Conservation (phyloP, 2,888 invertebrate species). For the Chironomus tentans region DNA sequence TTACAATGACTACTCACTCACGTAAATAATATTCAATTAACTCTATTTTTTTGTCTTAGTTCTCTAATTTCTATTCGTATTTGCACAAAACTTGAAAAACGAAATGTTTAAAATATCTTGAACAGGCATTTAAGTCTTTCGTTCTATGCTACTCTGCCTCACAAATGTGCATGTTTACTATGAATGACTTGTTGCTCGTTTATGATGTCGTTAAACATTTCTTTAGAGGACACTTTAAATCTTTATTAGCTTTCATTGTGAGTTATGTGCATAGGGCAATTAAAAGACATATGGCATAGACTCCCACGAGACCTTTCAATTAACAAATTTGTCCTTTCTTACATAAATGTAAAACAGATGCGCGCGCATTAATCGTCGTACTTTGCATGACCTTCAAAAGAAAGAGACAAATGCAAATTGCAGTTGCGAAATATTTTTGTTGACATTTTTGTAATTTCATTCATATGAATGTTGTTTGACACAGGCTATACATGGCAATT, state of each 20-base stretch:
- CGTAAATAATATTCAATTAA: no score
- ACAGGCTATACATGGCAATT: no score
- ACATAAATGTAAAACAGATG: neutral
- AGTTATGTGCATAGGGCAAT: neutral
- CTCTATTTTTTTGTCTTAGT: no score
- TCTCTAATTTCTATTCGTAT: no score
- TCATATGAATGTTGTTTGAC: no score
- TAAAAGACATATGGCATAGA: neutral
- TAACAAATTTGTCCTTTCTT: neutral
- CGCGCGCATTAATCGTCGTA: neutral
- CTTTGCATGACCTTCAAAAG: neutral
- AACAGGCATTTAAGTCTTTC: neutral
- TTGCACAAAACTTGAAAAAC: no score
- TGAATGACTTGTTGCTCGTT: neutral
- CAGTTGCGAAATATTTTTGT: no score
- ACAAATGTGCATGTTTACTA: neutral
- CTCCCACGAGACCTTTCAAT: neutral
- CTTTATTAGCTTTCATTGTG: neutral
- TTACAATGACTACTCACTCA: neutral
- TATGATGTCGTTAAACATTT: neutral
- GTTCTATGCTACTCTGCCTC: neutral
- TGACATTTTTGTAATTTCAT: no score
- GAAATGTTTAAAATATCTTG: no score
- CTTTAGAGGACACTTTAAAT: neutral
- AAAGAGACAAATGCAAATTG: neutral